Conservation (phyloP, 2,797 vertebrate species). For the Gambusia yucatana region DNA sequence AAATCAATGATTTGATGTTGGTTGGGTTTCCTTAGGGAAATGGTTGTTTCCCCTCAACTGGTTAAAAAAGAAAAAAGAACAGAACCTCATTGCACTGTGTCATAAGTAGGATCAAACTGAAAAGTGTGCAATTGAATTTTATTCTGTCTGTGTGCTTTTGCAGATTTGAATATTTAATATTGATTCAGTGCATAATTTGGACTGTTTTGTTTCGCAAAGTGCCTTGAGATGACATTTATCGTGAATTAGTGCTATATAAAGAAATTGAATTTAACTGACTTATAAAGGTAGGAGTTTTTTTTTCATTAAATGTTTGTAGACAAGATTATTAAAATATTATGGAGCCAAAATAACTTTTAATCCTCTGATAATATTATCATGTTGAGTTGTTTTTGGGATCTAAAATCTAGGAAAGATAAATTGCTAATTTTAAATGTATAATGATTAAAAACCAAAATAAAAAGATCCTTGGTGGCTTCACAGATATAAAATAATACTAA, state of each 20-base stretch:
- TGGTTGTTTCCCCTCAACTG: background rate
- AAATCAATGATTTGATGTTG: slow-evolving; percentile 1
- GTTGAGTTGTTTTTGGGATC: background rate
- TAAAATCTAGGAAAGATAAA: background rate
- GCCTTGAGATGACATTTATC: background rate
- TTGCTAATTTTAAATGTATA: background rate
- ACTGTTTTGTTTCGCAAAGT: background rate
- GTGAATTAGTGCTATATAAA: background rate
- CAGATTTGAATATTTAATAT: background rate
- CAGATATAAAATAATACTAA: background rate
- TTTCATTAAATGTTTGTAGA: background rate
- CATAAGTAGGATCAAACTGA: background rate
- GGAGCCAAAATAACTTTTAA: background rate
- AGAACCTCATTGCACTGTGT: too few species aligned
- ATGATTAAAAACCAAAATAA: background rate
- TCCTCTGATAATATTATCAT: background rate
- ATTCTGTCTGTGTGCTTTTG: background rate
- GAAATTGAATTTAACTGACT: background rate
- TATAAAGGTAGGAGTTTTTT: background rate
- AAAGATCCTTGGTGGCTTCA: background rate
- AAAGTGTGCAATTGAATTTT: background rate
- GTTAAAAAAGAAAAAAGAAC: background rate
- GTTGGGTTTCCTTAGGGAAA: background rate
- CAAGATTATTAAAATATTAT: background rate
- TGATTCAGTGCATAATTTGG: background rate